Percentiles rank a stretch among this genome's conserved stretches.
These are phyloP conservation scores for Caenorhabditis angaria DNA, from an alignment of 2,888 invertebrate species.

Conservation along the genomic window DNA sequence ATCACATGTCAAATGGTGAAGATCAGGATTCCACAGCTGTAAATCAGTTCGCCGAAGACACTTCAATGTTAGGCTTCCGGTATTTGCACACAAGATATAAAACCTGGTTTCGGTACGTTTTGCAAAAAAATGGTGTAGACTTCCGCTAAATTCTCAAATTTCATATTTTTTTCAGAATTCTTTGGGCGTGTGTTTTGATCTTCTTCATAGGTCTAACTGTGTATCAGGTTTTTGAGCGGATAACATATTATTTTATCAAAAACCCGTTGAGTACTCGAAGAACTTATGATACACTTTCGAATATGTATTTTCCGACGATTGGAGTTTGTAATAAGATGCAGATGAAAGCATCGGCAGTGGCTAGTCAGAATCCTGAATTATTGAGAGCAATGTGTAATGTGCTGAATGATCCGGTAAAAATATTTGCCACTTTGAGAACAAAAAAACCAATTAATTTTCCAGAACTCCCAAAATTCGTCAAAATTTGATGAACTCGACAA, in stretches of 20 bases:
- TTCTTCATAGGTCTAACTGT: constrained; percentile 65
- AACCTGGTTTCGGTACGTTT: constrained; percentile 59
- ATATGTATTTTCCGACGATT: constrained; percentile 61
- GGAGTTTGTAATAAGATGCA: constrained; percentile 69
- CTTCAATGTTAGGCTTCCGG: constrained; percentile 64
- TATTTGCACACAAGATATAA: constrained; percentile 65
- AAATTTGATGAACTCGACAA: constrained; percentile 43
- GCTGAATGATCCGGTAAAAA: constrained; percentile 56
- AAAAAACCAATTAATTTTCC: too few relatives aligned
- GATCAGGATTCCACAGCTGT: constrained; percentile 22
- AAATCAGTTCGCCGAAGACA: constrained; percentile 64
- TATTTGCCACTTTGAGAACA: too few relatives aligned
- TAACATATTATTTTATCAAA: constrained; percentile 61
- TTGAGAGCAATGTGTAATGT: constrained; percentile 51
- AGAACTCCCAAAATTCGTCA: constrained; percentile 35
- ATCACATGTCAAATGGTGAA: constrained; percentile 15
- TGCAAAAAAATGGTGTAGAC: neutral
- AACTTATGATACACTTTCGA: constrained; percentile 59
- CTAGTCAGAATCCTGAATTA: constrained; percentile 49
- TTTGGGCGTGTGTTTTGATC: constrained; percentile 62
- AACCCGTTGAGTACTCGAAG: constrained; percentile 62
- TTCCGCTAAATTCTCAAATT: constrained; percentile 8
- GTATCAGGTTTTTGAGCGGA: constrained; percentile 65
- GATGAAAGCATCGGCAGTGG: constrained; percentile 62
- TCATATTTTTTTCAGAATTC: constrained; percentile 43